Evolutionary conservation across 2,888 invertebrate species (phyloP), one percentile per base, ranked within the genome.

Genomic region (Tachystola acroxantha): DNA sequence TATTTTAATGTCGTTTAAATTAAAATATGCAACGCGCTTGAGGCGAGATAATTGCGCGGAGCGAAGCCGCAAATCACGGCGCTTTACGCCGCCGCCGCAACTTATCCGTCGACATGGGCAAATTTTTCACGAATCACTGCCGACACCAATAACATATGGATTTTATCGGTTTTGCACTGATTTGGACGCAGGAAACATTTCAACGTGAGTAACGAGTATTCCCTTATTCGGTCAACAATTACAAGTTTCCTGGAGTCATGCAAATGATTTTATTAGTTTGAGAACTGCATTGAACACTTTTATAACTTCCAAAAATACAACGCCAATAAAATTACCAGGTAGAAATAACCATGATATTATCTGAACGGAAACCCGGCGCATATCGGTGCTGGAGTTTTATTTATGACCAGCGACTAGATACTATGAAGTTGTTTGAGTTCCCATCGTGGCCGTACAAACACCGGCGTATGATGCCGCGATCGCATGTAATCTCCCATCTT

Each of bases 1-100:
- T 63, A 65, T 71, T 71, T 80, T 71, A 77, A 81, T 73, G 76
- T 75, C 74, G 69, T 70, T 74, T 73, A 71, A 75, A 64, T 71
- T 71, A 73, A 73, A 67, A 70, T 70, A 67, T 66, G 63, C 63
- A 58, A 52, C 51, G 51, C 47, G 55, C 55, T 59, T 53, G 57
- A 58, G 57, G 58, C 57, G 60, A 63, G 57, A 61, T 76, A 72
- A 76, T 75, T 77, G 64, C 51, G 38, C 45, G 45, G 40, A 40
- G 51, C 49, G 54, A 53, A 54, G 59, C 50, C 46, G 63, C 64
- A 70, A 73, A 72, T 75, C 70, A 69, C 67, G 47, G 46, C 45
- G 16, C 32, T 12, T 10, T 11, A 32, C 24, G 10, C 31, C 7
- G 25, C 31, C 37, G 40, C 38, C 37, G 40, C 39, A 37, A 47